Evolutionary conservation across 2,797 vertebrate genomes (phyloP), one percentile per base, ranked within the genome.

Genomic region (Sebastes minor): DNA sequence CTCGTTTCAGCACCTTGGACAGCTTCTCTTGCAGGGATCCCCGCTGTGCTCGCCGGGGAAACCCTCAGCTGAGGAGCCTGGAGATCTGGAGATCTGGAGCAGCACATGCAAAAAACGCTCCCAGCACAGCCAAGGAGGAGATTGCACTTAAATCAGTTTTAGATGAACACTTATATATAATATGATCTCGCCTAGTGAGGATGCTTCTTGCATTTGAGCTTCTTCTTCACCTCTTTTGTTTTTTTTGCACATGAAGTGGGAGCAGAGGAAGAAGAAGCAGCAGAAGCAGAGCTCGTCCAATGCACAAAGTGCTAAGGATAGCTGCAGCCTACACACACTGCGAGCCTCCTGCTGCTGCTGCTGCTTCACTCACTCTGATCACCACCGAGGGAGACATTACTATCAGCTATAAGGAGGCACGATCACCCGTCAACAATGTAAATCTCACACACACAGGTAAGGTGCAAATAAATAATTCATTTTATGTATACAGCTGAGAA

Each of bases 21-120:
- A 92, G 94, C 90, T 94, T 92, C 92, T 76, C 35, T 69, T 61
- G 76, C 80, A 86, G 93, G 93, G 89, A 84, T 89, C 91, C 93
- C 93, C 91, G 89, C 91, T 86, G 92, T 76, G 90, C 91, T 86
- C 85, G 88, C 88, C 87, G 94, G 94, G 94, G 89, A 92, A 93
- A 89, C 91, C 91, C 93, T 92, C 82, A 60, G 77, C 82, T 78
- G 84, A 85, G 83, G 70, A 83, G 83, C 89, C 46, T 64, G 83
- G 84, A 87, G 56, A 84, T 65, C 87, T 68, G 83, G 85, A 88
- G 68, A 84, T 65, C 87, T 68, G 83, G 85, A 88, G 68, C 85
- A 49, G 32, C 55, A 14, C 57, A 69, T 74, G 63, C 76, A 77
- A 12, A 52, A 52, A 52, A 16, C 71, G 30, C 53, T 62, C 74